Evolutionary conservation across 2,888 invertebrate species (phyloP).

Genomic region (Scrobipalpa costella): DNA sequence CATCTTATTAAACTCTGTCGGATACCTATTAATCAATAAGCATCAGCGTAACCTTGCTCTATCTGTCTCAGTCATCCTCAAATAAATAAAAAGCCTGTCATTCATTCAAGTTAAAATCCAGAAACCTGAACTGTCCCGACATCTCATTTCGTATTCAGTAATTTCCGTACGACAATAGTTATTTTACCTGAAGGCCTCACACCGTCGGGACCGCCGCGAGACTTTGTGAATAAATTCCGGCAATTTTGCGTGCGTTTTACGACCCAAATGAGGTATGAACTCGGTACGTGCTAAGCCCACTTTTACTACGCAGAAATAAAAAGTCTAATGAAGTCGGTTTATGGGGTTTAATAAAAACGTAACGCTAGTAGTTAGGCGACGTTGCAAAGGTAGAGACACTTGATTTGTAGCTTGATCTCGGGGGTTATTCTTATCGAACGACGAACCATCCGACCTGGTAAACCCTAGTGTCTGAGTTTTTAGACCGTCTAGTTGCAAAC

Average conservation of each 20-base stretch:
- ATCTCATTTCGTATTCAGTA: background rate
- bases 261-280: constrained; percentile 64
- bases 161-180: background rate
- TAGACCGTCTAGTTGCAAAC: too few relatives aligned
- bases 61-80: too few relatives aligned
- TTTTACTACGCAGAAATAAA: constrained; percentile 64
- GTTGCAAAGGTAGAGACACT: constrained; percentile 30
- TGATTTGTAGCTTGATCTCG: constrained; percentile 40
- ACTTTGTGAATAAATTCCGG: constrained; percentile 62
- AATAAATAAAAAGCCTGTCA: too few relatives aligned
- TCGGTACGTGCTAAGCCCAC: constrained; percentile 56
- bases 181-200: background rate
- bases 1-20: too few relatives aligned
- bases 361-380: constrained; percentile 40
- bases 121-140: background rate
- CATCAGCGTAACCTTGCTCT: too few relatives aligned
- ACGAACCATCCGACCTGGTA: too few relatives aligned
- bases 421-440: too few relatives aligned
- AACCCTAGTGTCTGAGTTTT: too few relatives aligned
- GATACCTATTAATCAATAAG: too few relatives aligned
- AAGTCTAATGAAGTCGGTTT: constrained; percentile 64
- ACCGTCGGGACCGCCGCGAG: constrained; percentile 4
- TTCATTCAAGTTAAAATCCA: too few relatives aligned
- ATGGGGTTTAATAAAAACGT: constrained; percentile 63
- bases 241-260: constrained; percentile 62